A percentile compares a stretch with the other conserved stretches of the same genome.
Evolutionary conservation across 2,797 vertebrate species (phyloP).

Genomic region (Falco columbarius): DNA sequence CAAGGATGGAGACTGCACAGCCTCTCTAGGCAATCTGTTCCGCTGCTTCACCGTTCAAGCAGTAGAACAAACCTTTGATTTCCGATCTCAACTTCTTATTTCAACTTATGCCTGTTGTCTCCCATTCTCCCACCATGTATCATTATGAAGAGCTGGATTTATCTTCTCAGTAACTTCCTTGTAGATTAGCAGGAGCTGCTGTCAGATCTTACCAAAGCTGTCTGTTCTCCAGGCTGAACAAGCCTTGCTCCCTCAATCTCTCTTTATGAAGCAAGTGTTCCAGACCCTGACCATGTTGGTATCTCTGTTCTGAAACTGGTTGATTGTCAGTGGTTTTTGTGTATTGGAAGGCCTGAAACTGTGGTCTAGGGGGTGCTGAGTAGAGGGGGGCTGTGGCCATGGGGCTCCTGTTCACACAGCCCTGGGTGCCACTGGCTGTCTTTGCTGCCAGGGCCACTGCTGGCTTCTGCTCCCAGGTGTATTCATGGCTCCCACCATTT

Average conservation of each 20-base stretch:
- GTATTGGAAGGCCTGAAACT: background rate
- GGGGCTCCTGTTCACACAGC: background rate
- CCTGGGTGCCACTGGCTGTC: fast-evolving
- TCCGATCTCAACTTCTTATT: background rate
- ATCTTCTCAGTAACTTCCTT: background rate
- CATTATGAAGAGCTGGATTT: background rate
- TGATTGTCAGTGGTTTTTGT: background rate
- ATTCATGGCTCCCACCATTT: background rate
- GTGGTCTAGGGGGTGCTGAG: background rate
- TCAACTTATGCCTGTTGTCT: background rate
- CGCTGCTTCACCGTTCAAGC: background rate
- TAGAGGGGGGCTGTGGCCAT: background rate
- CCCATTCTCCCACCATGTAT: background rate
- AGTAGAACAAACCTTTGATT: background rate
- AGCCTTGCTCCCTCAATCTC: background rate
- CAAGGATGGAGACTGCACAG: background rate
- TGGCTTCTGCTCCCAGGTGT: background rate
- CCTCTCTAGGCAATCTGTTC: background rate
- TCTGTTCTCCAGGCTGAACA: background rate
- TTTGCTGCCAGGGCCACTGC: background rate
- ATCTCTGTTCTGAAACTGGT: background rate
- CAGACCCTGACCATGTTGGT: background rate
- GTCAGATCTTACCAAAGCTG: background rate
- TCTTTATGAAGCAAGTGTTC: background rate
- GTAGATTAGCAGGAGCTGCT: background rate